These are phyloP conservation scores for Lepeophtheirus nordmannii DNA, from an alignment of 2,888 invertebrate species.

Conservation along the genomic window DNA sequence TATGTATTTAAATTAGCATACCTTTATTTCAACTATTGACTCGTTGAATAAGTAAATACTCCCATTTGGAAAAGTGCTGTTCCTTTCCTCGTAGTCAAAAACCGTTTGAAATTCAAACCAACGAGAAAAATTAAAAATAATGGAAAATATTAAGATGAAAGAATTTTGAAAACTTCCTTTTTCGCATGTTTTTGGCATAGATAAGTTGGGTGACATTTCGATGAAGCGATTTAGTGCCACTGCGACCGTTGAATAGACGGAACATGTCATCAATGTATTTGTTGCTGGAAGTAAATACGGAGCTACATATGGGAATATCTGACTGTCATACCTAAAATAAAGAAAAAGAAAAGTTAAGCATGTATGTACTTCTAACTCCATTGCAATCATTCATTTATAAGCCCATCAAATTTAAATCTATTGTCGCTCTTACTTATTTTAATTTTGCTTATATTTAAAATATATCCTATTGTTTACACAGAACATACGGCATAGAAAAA, in stretches of 20 bases:
- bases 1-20: background rate
- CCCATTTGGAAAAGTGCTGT: constrained; percentile 3
- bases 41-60: background rate
- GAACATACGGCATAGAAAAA: too few species aligned
- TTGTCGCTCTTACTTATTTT: too few species aligned
- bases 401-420: too few species aligned
- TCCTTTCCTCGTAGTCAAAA: background rate
- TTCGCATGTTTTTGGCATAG: background rate
- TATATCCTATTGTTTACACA: too few species aligned
- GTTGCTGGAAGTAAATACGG: constrained; percentile 11
- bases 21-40: background rate
- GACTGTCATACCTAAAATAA: background rate
- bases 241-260: constrained; percentile 5
- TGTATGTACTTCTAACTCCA: too few species aligned
- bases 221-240: constrained; percentile 4
- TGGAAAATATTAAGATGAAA: constrained; percentile 1
- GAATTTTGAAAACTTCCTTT: background rate
- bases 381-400: too few species aligned
- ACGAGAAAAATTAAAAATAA: constrained; percentile 2
- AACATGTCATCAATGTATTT: constrained; percentile 13
- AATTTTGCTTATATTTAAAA: too few species aligned
- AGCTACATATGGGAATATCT: constrained; percentile 6
- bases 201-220: background rate
- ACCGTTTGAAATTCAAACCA: constrained; percentile 4
- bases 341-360: background rate